Percentiles rank a stretch among this genome's conserved stretches.
These are phyloP conservation scores for Ephialtes manifestator DNA, from an alignment of 2,888 invertebrate genomes.

Conservation along the genomic window DNA sequence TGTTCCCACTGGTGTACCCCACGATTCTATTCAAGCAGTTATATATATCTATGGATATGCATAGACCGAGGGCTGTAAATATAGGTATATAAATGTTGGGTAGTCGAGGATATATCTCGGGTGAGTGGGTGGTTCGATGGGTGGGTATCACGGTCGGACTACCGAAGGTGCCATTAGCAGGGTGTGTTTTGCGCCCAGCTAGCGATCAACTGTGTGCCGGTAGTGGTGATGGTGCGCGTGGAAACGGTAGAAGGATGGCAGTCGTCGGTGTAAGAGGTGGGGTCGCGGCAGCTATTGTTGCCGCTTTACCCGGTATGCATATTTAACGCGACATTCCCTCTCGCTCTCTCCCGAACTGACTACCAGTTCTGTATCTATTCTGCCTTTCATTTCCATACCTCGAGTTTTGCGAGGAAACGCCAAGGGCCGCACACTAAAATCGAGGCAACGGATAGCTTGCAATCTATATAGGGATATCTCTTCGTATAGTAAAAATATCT, in stretches of 20 bases:
- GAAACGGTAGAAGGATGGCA: conserved; percentile 44
- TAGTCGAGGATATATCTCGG: conserved; percentile 52
- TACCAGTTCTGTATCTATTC: conserved; percentile 40
- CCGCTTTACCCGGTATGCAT: conserved; percentile 82
- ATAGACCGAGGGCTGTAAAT: background rate
- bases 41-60: conserved; percentile 16
- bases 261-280: conserved; percentile 41
- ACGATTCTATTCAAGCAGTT: conserved; percentile 13
- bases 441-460: conserved; percentile 6
- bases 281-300: conserved; percentile 77
- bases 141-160: conserved; percentile 69
- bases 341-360: conserved; percentile 38
- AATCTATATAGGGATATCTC: background rate
- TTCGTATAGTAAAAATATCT: too few species aligned
- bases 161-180: conserved; percentile 81
- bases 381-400: conserved; percentile 69
- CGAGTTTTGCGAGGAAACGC: conserved; percentile 55
- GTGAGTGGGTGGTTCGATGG: conserved; percentile 38
- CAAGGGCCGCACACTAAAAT: conserved; percentile 23
- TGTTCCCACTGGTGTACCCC: conserved; percentile 1
- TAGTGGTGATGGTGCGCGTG: conserved; percentile 61
- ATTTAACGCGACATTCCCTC: conserved; percentile 78
- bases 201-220: conserved; percentile 77
- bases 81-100: background rate
- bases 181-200: conserved; percentile 81